phyloP scores from a whole-genome alignment of 2,113 vertebrate species.

The Tenebrosternarchus preto region DNA sequence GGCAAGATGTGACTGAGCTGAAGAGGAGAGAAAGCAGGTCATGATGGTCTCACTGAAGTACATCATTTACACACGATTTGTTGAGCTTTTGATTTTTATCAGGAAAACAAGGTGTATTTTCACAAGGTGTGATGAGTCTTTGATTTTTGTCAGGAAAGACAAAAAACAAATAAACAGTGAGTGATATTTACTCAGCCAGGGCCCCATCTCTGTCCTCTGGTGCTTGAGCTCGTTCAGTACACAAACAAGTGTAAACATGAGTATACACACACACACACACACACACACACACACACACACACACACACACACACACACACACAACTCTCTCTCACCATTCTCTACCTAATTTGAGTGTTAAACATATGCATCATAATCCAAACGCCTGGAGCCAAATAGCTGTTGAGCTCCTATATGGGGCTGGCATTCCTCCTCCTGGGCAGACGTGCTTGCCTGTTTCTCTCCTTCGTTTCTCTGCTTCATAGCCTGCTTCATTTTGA shows the following conservation, averaged over 20 bases:
- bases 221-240: constrained; percentile 7
- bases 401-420: constrained; percentile 37
- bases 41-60: constrained; percentile 33
- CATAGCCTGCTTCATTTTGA: constrained; percentile 46
- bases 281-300: neutral
- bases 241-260: constrained; percentile 24
- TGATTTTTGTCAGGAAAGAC: constrained; percentile 35
- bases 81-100: constrained; percentile 32
- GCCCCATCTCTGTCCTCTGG: constrained; percentile 12
- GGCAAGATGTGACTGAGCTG: neutral
- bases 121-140: neutral
- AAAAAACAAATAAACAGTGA: constrained; percentile 33
- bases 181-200: constrained; percentile 35
- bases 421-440: constrained; percentile 56
- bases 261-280: neutral
- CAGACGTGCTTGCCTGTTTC: constrained; percentile 38
- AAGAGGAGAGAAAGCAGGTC: neutral
- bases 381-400: neutral
- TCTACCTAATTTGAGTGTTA: constrained; percentile 61
- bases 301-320: neutral
- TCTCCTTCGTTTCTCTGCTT: constrained; percentile 50
- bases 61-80: constrained; percentile 17
- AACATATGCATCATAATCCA: constrained; percentile 39
- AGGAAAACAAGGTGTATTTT: constrained; percentile 9
- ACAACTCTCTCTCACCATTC: constrained; percentile 12